Evolutionary conservation across 1,140 invertebrate species (phyloP), one percentile per base, ranked within the genome.

Genomic region (Bombyx mori): DNA sequence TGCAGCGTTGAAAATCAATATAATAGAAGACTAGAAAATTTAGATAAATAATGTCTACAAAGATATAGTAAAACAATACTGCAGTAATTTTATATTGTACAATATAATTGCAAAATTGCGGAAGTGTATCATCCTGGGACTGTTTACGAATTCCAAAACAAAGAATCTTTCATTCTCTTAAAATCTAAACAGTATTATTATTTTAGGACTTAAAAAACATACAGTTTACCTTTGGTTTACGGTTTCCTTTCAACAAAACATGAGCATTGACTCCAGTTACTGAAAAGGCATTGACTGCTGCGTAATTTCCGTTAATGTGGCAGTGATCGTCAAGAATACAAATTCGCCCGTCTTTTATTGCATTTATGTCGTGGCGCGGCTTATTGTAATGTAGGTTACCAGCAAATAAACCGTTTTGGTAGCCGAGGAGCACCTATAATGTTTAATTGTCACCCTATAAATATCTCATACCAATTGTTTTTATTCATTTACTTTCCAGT

Each of bases 361-460:
- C 67, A 2, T 26, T 50, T 3, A 77, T 53, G 44, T 79, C 75
- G 1, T 66, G 18, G 0, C 69, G 57, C 7, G 69, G 71, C 4
- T 63, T 59, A 0, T 61, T 50, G 46, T 65, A 76, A 49, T 79
- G 58, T 2, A 79, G 42, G 42, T 69, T 77, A 0, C 57, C 71
- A n/a, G 77, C 66, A 18, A 77, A 8, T 50, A 69, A 26, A 0
- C 75, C 77, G 9, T 46, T 61, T 7, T 74, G 63, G 50, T 74
- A 79, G 0, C 58, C 75, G 3, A 77, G 35, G 44, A 75, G 56
- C 0, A 77, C 54, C 77, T 79, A 45, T 45, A 8, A 45, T 1
- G 7, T 45, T 8, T 10, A 45, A 45, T 45, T 45, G 44, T 45
- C 1, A 8, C 44, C 7, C 1, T 45, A 8, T 45, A 45, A 45